A percentile compares a stretch with the other conserved stretches of the same genome.
These are phyloP conservation scores for Thereuonema tuberculata DNA, from an alignment of 1,140 invertebrate species.

Conservation along the genomic window DNA sequence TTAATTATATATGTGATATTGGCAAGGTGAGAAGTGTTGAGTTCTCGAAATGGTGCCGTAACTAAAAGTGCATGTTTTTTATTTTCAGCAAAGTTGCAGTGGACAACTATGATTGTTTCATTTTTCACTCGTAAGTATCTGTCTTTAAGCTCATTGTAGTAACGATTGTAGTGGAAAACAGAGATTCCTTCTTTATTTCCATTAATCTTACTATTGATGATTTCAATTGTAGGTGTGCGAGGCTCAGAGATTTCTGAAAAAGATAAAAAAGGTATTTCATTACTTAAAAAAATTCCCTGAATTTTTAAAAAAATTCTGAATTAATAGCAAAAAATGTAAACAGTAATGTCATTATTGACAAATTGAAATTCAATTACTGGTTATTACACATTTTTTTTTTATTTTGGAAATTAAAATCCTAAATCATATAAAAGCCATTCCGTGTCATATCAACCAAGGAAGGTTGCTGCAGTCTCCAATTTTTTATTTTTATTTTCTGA, in stretches of 20 bases:
- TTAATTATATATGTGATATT: constrained; percentile 77
- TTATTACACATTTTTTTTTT: too few relatives aligned
- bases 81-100: constrained; percentile 66
- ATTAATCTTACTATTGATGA: constrained; percentile 41
- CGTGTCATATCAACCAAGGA: too few relatives aligned
- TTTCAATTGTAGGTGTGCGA: constrained; percentile 17
- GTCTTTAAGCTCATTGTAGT: constrained; percentile 50
- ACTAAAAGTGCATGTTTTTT: constrained; percentile 61
- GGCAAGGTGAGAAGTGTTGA: constrained; percentile 58
- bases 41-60: constrained; percentile 68
- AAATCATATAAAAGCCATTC: too few relatives aligned
- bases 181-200: constrained; percentile 67
- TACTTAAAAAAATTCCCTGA: neutral
- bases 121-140: constrained; percentile 74
- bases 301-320: too few relatives aligned
- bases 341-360: too few relatives aligned
- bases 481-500: too few relatives aligned
- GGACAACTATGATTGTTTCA: constrained; percentile 63
- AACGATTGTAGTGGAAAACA: constrained; percentile 72
- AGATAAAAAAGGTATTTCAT: neutral
- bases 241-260: neutral
- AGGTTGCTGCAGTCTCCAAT: too few relatives aligned
- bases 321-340: too few relatives aligned
- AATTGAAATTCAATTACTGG: too few relatives aligned
- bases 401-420: too few relatives aligned